Percentiles rank a stretch among this genome's conserved stretches.
Evolutionary conservation across 2,797 vertebrate genomes (phyloP).

Genomic region (Malacoctenus gilli): DNA sequence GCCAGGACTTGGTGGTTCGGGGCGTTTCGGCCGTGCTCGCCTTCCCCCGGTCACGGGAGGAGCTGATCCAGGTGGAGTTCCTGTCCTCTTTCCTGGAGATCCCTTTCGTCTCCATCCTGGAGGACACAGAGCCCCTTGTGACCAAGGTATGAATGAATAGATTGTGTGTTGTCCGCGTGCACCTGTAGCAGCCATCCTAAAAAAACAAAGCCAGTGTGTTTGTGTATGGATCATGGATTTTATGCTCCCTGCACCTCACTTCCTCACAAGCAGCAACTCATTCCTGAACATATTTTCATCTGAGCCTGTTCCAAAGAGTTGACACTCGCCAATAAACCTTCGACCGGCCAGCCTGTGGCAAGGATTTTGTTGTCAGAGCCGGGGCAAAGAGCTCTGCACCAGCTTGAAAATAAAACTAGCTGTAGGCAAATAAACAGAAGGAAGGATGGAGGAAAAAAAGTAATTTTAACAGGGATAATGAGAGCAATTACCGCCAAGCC

Average conservation of each 20-base stretch:
- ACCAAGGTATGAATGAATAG: conserved; percentile 80
- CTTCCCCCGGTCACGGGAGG: conserved; percentile 87
- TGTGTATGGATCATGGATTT: conserved; percentile 1
- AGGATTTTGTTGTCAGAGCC: conserved; percentile 44
- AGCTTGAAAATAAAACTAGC: conserved; percentile 16
- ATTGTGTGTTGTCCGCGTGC: conserved; percentile 3
- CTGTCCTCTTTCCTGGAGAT: conserved; percentile 89
- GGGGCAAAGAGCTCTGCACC: conserved; percentile 9
- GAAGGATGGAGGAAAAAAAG: conserved; percentile 6
- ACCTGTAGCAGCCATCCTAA: conserved; percentile 45
- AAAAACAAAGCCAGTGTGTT: conserved; percentile 2
- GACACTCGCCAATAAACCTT: conserved; percentile 15
- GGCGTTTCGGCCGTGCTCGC: conserved; percentile 90
- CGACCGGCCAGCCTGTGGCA: conserved; percentile 35
- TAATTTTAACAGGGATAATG: conserved; percentile 26
- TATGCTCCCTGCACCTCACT: conserved; percentile 11
- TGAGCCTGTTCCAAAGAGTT: too few relatives aligned
- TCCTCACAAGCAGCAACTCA: conserved; percentile 9
- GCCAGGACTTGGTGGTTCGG: conserved; percentile 86
- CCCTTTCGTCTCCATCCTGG: conserved; percentile 91
- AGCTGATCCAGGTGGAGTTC: conserved; percentile 93
- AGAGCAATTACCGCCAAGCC: conserved; percentile 34
- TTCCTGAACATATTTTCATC: conserved; percentile 14
- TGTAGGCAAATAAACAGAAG: conserved; percentile 16
- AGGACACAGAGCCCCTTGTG: conserved; percentile 84